Conservation (phyloP, 2,888 invertebrate species). For the Trichopoda pennipes region DNA sequence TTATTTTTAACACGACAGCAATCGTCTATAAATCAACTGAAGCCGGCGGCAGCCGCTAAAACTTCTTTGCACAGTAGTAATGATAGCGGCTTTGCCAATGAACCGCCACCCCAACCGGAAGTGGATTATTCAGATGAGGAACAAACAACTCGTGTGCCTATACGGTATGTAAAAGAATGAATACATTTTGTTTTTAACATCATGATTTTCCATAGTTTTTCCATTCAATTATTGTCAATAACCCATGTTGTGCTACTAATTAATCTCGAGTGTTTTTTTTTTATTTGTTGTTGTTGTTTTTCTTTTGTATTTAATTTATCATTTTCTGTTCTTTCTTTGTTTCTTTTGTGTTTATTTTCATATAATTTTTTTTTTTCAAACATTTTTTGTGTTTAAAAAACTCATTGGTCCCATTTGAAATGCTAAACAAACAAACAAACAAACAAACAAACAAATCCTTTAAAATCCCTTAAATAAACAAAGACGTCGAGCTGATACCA, state of each 20-base stretch:
- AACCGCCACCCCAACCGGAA: conserved; percentile 92
- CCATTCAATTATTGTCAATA: conserved; percentile 48
- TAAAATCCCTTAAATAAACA: conserved; percentile 2
- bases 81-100: conserved; percentile 95
- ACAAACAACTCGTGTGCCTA: conserved; percentile 84
- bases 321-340: conserved; percentile 63
- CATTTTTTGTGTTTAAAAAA: conserved; percentile 61
- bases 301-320: conserved; percentile 58
- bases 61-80: conserved; percentile 94
- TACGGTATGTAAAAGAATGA: conserved; percentile 79
- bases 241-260: conserved; percentile 29
- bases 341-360: conserved; percentile 62
- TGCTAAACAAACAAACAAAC: too few relatives aligned
- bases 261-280: conserved; percentile 22
- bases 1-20: conserved; percentile 60
- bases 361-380: conserved; percentile 61
- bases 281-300: conserved; percentile 22
- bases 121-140: conserved; percentile 95
- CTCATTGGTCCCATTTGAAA: conserved; percentile 43
- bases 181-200: not conserved
- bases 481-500: conserved; percentile 75
- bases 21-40: conserved; percentile 72
- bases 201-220: conserved; percentile 5
- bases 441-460: not conserved
- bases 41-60: conserved; percentile 83